Base-by-base conservation (phyloP, 2,797 vertebrate genomes). In the Rhyacichthys aspro region DNA sequence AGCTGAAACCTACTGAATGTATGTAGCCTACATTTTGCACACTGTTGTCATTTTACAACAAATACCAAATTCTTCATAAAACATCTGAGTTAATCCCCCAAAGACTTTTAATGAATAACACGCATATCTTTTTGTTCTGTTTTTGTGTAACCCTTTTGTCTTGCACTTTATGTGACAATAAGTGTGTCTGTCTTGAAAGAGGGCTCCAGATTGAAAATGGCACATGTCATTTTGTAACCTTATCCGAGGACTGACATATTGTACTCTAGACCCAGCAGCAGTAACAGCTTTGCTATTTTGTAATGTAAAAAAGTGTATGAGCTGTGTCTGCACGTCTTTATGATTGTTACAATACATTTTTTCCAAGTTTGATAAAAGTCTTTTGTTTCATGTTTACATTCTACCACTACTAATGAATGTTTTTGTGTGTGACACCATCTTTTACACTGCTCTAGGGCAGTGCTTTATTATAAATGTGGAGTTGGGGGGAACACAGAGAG, bases 251-350 rank as follows among this genome's bases (percentile, higher is more conserved):
- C 84, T 81, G 71, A 69, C 77, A 87, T 84, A 74, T 84, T 88
- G 79, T 91, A 89, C 71, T 82, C 79, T 72, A 80, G 89, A 90
- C 81, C 88, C 85, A 79, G 73, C 86, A 81, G 78, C 84, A 86
- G 82, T 82, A 70, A 79, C 64, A 79, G 80, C 88, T 81, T 77
- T 88, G 87, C 85, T 94, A 92, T 94, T 95, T 95, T 95, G 89
- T 93, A 91, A 91, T 85, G 87, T 92, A 91, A 92, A 81, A 65
- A 88, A 66, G 54, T 94, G 88, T 95, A 95, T 89, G 93, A 94
- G 76, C 76, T n/a, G 68, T 88, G 89, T 93, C 69, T 91, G 89
- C 92, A 93, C 72, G 84, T 91, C 92, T 90, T 63, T 70, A 81
- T 74, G 65, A 91, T 89, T 90, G 90, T 94, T 86, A 92, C 84